Percentiles rank a stretch among this genome's conserved stretches.
Conservation (phyloP, 2,888 invertebrate species). For the Hyppa rectilinea region DNA sequence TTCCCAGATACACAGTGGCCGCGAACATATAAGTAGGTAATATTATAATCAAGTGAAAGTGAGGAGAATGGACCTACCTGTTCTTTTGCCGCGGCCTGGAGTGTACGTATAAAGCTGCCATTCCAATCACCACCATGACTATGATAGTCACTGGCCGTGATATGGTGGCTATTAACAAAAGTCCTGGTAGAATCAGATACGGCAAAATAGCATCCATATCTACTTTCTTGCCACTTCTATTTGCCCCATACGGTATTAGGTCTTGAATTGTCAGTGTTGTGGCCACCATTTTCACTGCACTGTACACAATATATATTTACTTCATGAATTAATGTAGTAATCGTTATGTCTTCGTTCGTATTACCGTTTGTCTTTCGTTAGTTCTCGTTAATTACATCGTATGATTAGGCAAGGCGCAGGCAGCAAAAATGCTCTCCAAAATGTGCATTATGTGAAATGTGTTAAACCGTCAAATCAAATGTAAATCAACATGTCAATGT, state of each 20-base stretch:
- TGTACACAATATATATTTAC: constrained; percentile 8
- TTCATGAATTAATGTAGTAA: not conserved
- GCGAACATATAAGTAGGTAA: not conserved
- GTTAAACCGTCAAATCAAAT: not conserved
- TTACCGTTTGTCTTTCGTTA: constrained; percentile 18
- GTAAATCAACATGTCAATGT: constrained; percentile 10
- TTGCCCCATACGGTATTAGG: constrained; percentile 74
- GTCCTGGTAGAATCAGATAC: constrained; percentile 82
- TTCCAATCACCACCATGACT: constrained; percentile 83
- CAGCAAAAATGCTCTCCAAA: not conserved
- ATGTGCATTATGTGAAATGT: not conserved
- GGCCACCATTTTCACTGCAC: constrained; percentile 71
- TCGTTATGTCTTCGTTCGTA: constrained; percentile 15
- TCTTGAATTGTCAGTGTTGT: constrained; percentile 80
- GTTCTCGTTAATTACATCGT: constrained; percentile 18
- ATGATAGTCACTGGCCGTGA: constrained; percentile 81
- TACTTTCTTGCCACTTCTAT: constrained; percentile 79
- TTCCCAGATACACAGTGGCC: not conserved
- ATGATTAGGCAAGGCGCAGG: not conserved
- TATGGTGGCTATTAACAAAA: constrained; percentile 80
- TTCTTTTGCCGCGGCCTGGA: constrained; percentile 87
- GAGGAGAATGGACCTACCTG: constrained; percentile 72
- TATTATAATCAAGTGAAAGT: constrained; percentile 49
- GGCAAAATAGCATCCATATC: constrained; percentile 83
- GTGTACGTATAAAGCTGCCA: constrained; percentile 85